Evolutionary conservation across 1,140 invertebrate genomes (phyloP).

Genomic region (Drosophila nigromelanica): DNA sequence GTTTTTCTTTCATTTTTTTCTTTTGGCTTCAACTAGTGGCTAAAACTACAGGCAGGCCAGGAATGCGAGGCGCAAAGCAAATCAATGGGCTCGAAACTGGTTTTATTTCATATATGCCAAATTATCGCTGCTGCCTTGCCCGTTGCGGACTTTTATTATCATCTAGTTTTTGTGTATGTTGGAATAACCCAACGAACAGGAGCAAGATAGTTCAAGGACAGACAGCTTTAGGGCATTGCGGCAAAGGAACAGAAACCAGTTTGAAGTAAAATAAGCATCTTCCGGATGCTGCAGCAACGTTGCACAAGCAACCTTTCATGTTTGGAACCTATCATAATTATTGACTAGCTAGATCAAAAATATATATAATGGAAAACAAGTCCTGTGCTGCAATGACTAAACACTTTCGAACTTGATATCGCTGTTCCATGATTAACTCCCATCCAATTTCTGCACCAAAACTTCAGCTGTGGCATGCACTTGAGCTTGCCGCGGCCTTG

Average conservation of each 20-base stretch:
- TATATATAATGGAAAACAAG: conserved; percentile 1
- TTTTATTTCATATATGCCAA: conserved; percentile 26
- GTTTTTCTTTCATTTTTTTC: background rate
- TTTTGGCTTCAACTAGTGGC: conserved; percentile 2
- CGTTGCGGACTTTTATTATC: conserved; percentile 30
- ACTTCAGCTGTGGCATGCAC: too few species aligned
- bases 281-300: background rate
- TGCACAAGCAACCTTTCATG: conserved; percentile 1
- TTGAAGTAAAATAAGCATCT: background rate
- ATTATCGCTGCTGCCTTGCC: conserved; percentile 7
- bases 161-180: conserved; percentile 41
- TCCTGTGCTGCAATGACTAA: conserved; percentile 8
- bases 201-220: conserved; percentile 52
- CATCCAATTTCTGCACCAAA: too few species aligned
- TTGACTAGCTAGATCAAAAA: conserved; percentile 23
- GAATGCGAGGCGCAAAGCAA: background rate
- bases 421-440: conserved; percentile 1
- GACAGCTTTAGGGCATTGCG: conserved; percentile 2
- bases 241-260: conserved; percentile 35
- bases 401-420: background rate
- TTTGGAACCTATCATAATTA: conserved; percentile 27
- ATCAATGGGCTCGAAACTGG: conserved; percentile 27
- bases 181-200: conserved; percentile 21
- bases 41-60: conserved; percentile 14
- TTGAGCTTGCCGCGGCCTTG: conserved; percentile 23